Evolutionary conservation across 2,113 vertebrate genomes (phyloP).

Genomic region (Holacanthus passer): DNA sequence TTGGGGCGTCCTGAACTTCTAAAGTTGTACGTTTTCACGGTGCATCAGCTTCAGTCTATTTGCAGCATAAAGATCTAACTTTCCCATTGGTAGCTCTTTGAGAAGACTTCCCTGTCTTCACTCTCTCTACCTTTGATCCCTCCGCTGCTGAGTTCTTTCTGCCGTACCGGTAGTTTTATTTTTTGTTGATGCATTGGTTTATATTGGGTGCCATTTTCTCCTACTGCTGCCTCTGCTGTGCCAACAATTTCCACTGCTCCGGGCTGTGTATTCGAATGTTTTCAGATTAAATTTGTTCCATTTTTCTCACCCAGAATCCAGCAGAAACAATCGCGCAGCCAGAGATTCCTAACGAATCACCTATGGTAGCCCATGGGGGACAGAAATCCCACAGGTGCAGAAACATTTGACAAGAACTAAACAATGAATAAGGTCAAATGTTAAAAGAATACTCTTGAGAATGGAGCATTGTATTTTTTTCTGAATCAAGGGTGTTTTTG

Average conservation of each 20-base stretch:
- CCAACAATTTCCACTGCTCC: slow-evolving; percentile 49
- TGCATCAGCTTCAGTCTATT: slow-evolving; percentile 14
- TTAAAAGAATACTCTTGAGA: slow-evolving; percentile 4
- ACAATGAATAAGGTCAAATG: slow-evolving; percentile 19
- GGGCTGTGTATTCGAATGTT: slow-evolving; percentile 49
- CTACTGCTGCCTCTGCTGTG: slow-evolving; percentile 37
- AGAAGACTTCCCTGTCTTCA: slow-evolving; percentile 7
- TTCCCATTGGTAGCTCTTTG: slow-evolving; percentile 15
- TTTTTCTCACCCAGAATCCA: slow-evolving; percentile 57
- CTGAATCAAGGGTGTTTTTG: not conserved
- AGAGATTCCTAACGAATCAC: slow-evolving; percentile 42
- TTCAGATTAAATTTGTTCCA: slow-evolving; percentile 65
- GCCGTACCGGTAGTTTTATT: slow-evolving; percentile 7
- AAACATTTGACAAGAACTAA: slow-evolving; percentile 33
- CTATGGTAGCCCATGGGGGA: slow-evolving; percentile 29
- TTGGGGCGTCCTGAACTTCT: not conserved
- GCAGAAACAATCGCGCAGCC: slow-evolving; percentile 47
- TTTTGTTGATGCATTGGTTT: slow-evolving; percentile 36
- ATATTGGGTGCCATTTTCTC: slow-evolving; percentile 52
- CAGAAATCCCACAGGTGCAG: slow-evolving; percentile 13
- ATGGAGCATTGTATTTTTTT: not conserved
- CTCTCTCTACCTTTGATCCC: slow-evolving; percentile 40
- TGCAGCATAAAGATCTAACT: slow-evolving; percentile 25
- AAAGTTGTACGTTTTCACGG: slow-evolving; percentile 1
- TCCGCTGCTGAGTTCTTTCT: slow-evolving; percentile 21